Evolutionary conservation across 2,113 vertebrate genomes (phyloP), one percentile per base, ranked within the genome.

Genomic region (Mesembrinibis cayennensis): DNA sequence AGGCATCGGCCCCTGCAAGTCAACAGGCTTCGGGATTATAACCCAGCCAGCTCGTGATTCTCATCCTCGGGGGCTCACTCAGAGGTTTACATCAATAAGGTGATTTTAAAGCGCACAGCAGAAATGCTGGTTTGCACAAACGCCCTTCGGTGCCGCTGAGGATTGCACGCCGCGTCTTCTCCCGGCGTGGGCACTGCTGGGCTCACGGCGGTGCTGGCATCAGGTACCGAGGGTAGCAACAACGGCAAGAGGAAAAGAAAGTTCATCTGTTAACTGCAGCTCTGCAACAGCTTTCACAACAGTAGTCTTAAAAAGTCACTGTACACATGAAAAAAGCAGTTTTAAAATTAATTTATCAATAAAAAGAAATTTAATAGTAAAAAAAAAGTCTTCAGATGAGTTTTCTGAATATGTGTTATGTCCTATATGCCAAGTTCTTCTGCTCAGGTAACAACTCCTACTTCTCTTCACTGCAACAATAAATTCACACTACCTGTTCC

Each of bases 171-270:
- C 3, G 30, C 26, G 3, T 5, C 26, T 42, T 32, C 32, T 23
- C 15, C 47, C 44, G 18, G 18, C 1, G 4, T 1, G 45, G 62
- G 36, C 36, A 30, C 27, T 0, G 0, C 29, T 7, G n/a, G 42
- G 61, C 56, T 34, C 32, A 7, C 36, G 25, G 30, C 11, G 9
- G 32, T 10, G 67, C 26, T 4, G 11, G 21, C 44, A 20, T 12
- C 16, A 13, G 58, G 13, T 20, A 26, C 29, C 47, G 14, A 13
- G 7, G 29, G 16, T 3, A 58, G 42, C 50, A 27, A 8, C 7
- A 59, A 16, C 0, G 0, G 58, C 36, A 67, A 42, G 63, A 61
- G 52, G 14, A 79, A 47, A 53, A 38, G 13, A 19, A 73, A 59
- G 21, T 16, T 50, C 13, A 32, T 5, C 71, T 47, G 32, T n/a